Conservation (phyloP, 1,140 invertebrate species). For the Bombus polaris region DNA sequence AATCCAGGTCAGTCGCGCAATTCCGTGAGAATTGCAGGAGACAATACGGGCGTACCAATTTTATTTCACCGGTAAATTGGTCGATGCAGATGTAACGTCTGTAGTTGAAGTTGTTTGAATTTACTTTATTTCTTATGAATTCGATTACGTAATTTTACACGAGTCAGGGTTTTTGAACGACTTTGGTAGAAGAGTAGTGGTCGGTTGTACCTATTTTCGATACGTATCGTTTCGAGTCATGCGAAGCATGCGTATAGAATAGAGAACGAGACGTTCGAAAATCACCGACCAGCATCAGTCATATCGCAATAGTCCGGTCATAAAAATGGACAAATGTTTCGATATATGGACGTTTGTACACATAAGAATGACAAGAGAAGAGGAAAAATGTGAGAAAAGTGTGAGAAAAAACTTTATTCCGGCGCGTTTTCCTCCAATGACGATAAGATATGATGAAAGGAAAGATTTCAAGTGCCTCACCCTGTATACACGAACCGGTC, state of each 20-base stretch:
- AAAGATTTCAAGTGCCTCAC: neutral
- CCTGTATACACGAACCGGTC: conserved; percentile 3
- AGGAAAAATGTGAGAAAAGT: neutral
- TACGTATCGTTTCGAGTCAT: no score
- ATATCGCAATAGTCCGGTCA: neutral
- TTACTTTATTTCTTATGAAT: neutral
- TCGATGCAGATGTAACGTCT: conserved; percentile 3
- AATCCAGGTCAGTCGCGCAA: conserved; percentile 57
- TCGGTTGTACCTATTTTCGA: no score
- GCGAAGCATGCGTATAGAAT: no score
- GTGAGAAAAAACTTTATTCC: no score
- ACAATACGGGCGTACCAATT: conserved; percentile 33
- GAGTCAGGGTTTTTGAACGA: neutral
- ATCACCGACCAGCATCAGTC: neutral
- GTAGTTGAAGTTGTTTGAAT: neutral
- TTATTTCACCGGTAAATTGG: conserved; percentile 17
- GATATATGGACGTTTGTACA: neutral
- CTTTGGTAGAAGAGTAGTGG: no score
- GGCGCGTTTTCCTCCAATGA: neutral
- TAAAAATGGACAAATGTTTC: no score
- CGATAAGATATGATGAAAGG: neutral
- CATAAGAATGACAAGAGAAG: neutral
- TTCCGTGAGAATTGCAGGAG: conserved; percentile 47
- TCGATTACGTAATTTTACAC: neutral
- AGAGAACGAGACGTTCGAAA: neutral